Evolutionary conservation across 2,113 vertebrate genomes (phyloP).

Genomic region (Cololabis saira): DNA sequence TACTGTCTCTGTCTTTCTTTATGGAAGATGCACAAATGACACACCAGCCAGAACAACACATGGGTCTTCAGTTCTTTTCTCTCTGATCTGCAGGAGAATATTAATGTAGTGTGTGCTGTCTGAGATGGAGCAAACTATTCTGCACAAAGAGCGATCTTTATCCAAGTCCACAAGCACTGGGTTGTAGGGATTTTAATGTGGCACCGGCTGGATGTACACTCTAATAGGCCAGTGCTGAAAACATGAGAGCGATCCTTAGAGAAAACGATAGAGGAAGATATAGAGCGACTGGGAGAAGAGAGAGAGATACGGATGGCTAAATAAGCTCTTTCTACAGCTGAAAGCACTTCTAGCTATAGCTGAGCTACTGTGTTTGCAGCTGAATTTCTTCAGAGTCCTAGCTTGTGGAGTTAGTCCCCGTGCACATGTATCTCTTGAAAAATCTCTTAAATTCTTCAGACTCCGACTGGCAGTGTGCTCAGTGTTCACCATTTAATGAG

Average conservation of each 20-base stretch:
- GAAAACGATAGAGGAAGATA: slow-evolving; percentile 44
- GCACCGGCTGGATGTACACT: slow-evolving; percentile 59
- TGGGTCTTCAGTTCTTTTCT: slow-evolving; percentile 58
- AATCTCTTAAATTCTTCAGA: slow-evolving; percentile 13
- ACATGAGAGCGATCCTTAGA: slow-evolving; percentile 62
- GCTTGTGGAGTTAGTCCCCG: slow-evolving; percentile 12
- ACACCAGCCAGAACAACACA: slow-evolving; percentile 59
- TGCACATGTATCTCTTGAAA: slow-evolving; percentile 18
- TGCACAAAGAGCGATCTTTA: slow-evolving; percentile 56
- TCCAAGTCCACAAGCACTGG: slow-evolving; percentile 51
- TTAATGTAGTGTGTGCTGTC: slow-evolving; percentile 63
- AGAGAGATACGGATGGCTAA: slow-evolving; percentile 43
- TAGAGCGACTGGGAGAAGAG: slow-evolving; percentile 18
- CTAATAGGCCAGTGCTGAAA: slow-evolving; percentile 67
- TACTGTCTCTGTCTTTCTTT: slow-evolving; percentile 33
- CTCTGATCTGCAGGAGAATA: slow-evolving; percentile 72
- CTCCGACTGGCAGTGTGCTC: slow-evolving; percentile 1
- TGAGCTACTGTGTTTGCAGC: slow-evolving; percentile 27
- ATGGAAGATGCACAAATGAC: slow-evolving; percentile 64
- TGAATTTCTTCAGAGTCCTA: slow-evolving; percentile 9
- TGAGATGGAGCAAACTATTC: slow-evolving; percentile 60
- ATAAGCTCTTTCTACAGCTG: slow-evolving; percentile 42
- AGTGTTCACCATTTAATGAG: slow-evolving; percentile 35
- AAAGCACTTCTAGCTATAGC: slow-evolving; percentile 21
- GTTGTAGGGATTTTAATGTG: slow-evolving; percentile 61